Conservation (phyloP, 2,888 invertebrate genomes). For the Tenthredo amoena region DNA sequence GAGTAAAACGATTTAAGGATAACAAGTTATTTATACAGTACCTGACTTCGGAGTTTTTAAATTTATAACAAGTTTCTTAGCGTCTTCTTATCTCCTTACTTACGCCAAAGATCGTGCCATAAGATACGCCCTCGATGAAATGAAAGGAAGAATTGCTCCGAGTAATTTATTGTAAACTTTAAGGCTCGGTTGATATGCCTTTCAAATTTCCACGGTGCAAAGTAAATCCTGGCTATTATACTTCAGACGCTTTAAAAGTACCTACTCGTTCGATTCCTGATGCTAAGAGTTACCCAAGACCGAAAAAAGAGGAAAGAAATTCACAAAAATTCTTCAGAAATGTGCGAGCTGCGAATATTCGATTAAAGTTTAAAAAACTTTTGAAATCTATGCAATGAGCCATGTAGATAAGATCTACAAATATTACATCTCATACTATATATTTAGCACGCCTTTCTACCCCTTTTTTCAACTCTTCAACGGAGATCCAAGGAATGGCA, state of each 20-base stretch:
- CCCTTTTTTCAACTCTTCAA: background rate
- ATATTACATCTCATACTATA: background rate
- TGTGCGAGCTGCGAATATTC: background rate
- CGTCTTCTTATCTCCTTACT: background rate
- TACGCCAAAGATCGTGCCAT: conserved; percentile 12
- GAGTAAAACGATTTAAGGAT: background rate
- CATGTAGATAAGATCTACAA: background rate
- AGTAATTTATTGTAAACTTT: conserved; percentile 11
- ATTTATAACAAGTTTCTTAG: conserved; percentile 2
- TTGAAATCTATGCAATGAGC: background rate
- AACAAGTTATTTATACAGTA: conserved; percentile 7
- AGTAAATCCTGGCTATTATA: background rate
- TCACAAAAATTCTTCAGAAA: background rate
- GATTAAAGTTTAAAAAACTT: background rate
- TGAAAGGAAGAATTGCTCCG: background rate
- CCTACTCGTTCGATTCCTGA: conserved; percentile 14
- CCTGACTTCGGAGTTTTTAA: background rate
- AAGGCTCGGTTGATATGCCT: conserved; percentile 4
- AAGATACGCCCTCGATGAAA: conserved; percentile 21
- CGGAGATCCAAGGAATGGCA: background rate
- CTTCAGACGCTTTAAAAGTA: background rate
- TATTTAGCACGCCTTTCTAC: background rate
- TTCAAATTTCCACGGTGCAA: background rate
- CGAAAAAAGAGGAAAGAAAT: background rate
- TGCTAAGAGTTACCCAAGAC: background rate